These are phyloP conservation scores for Pituophis catenifer DNA, from an alignment of 2,113 vertebrate genomes.

Conservation along the genomic window DNA sequence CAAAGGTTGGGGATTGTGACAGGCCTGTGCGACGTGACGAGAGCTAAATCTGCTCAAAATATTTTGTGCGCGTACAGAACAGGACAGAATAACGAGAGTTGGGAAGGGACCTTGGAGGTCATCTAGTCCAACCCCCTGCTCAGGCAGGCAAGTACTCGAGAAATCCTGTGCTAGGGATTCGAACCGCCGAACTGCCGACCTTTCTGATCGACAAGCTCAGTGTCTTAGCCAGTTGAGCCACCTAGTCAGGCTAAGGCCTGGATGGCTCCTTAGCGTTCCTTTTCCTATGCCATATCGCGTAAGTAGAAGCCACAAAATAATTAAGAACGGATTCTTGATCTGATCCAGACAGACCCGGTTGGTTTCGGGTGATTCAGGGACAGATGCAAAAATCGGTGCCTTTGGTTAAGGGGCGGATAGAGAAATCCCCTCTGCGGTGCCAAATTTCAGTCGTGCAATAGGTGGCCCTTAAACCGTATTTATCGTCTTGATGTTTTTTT, in stretches of 20 bases:
- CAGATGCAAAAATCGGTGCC: not conserved
- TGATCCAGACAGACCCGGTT: not conserved
- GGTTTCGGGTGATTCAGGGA: not conserved
- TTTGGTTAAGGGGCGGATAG: not conserved
- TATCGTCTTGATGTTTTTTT: not conserved
- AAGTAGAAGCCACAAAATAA: not conserved
- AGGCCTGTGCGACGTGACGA: not conserved
- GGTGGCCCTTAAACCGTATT: not conserved
- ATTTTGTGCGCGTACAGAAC: not conserved
- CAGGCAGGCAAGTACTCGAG: not conserved
- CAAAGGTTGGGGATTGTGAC: not conserved
- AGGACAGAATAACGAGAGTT: no score
- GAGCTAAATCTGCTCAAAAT: not conserved
- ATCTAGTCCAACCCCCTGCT: no score
- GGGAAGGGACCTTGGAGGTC: no score
- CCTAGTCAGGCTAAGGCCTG: no score
- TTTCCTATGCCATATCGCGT: not conserved
- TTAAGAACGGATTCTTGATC: not conserved
- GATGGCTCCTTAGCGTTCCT: not conserved
- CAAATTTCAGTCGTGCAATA: not conserved
- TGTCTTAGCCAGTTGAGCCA: no score
- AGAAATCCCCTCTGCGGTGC: not conserved
- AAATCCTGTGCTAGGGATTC: no score
- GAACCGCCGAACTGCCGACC: no score
- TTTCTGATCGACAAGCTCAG: no score